Conservation (phyloP, 2,113 vertebrate genomes). For the Paratilapia polleni region DNA sequence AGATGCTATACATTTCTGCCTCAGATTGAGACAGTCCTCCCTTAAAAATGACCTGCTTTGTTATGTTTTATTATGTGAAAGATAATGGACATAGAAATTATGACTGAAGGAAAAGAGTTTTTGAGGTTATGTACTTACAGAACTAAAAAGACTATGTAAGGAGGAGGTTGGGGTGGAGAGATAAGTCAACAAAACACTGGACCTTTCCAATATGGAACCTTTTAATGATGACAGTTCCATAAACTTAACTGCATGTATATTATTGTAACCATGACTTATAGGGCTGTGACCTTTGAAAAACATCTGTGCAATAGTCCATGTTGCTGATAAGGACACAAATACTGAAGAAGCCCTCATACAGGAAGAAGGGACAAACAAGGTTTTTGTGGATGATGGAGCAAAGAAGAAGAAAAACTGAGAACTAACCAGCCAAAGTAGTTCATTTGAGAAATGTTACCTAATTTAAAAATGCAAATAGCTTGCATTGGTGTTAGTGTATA, state of each 20-base stretch:
- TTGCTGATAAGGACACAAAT: neutral
- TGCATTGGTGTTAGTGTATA: neutral
- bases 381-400: neutral
- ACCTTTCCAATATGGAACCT: neutral
- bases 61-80: neutral
- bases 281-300: no score
- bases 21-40: neutral
- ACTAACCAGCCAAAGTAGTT: neutral
- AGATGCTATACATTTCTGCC: neutral
- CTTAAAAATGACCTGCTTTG: neutral
- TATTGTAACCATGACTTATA: neutral
- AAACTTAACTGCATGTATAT: neutral
- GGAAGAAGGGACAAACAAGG: neutral
- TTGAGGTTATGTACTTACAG: neutral
- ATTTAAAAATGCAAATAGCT: accelerated
- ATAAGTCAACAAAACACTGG: neutral
- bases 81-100: neutral
- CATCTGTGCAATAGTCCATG: neutral
- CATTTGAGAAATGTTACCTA: neutral
- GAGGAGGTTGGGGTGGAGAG: neutral
- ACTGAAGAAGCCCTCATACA: neutral
- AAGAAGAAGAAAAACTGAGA: neutral
- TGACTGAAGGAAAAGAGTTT: neutral
- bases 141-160: neutral
- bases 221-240: neutral